Base-by-base conservation (phyloP, 92 coral and sea anemone genomes). In the Umimayanthus kanabou region DNA sequence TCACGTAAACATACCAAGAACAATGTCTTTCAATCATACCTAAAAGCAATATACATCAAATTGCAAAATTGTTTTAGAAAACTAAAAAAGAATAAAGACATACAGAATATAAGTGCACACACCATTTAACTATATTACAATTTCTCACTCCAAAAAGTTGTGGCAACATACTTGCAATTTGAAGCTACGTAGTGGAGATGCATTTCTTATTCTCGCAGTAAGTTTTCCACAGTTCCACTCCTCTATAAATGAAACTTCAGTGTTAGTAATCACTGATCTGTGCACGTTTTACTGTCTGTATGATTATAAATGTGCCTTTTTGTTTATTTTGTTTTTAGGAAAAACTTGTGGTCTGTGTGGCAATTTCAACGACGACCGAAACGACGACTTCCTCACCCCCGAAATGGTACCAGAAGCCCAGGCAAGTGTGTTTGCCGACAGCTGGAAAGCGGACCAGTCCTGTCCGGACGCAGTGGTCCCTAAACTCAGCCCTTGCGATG, bases 331-430 rank as follows among this genome's bases (percentile, higher is more conserved):
- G 9, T 55, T 61, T 74, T 72, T 20, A 94, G 96, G 96, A 2
- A 87, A 81, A 87, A 92, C 95, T 5, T 95, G 98, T 86, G 98
- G 98, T 25, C 72, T 95, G 37, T 95, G 98, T 76, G 98, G 98
- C 11, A 95, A 95, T 91, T 92, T 95, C 29, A 95, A 95, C 75
- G 92, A 90, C 70, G 91, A 95, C 85, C 96, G 93, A 82, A 89
- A 88, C 57, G 98, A 95, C 89, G 98, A 95, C 55, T 95, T 95
- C 69, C 92, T 84, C 92, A 95, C 94, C 30, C 98, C 98, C 5
- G 95, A 94, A 76, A 87, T 93, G 95, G 84, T 94, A 20, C 90
- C 98, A 78, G 98, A 95, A 86, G 91, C 94, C 39, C 90, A 90
- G 40, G 85, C 98, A 1, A 92, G 88, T 76, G 93, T 90, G 77